phyloP scores from a whole-genome alignment of 2,888 invertebrate genomes.

The Eupithecia abbreviata region DNA sequence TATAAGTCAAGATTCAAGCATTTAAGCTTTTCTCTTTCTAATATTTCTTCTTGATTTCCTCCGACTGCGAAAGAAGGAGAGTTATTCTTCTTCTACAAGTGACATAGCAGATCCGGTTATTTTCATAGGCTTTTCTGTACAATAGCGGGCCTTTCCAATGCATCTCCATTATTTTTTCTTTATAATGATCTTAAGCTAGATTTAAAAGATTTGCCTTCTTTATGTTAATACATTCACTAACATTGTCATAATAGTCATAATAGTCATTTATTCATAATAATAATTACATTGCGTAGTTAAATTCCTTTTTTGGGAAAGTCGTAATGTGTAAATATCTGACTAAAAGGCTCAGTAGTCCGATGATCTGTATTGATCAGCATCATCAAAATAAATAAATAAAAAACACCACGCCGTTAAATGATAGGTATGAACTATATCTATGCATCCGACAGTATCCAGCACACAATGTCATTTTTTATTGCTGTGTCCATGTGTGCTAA shows the following conservation, averaged over 20 bases:
- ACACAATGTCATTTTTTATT: constrained; percentile 41
- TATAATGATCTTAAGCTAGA: too few relatives aligned
- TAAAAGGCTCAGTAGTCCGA: too few relatives aligned
- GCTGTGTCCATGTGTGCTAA: constrained; percentile 39
- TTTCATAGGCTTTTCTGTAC: background rate
- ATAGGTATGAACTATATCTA: background rate
- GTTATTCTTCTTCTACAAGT: background rate
- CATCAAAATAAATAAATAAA: too few relatives aligned
- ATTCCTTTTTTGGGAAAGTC: too few relatives aligned
- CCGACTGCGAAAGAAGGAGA: background rate
- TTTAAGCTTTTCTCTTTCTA: background rate
- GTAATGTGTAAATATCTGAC: too few relatives aligned
- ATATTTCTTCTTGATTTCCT: background rate
- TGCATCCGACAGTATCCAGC: constrained; percentile 24
- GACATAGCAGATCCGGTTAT: background rate
- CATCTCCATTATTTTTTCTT: background rate
- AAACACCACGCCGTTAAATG: background rate
- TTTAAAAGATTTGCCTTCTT: too few relatives aligned
- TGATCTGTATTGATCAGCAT: too few relatives aligned
- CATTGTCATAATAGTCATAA: too few relatives aligned
- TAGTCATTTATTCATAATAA: too few relatives aligned
- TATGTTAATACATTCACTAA: background rate
- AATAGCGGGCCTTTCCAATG: background rate
- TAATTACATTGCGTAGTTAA: background rate
- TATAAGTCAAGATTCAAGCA: background rate